These are phyloP conservation scores for Zalophus californianus DNA, from an alignment of 2,797 vertebrate species.

Conservation along the genomic window DNA sequence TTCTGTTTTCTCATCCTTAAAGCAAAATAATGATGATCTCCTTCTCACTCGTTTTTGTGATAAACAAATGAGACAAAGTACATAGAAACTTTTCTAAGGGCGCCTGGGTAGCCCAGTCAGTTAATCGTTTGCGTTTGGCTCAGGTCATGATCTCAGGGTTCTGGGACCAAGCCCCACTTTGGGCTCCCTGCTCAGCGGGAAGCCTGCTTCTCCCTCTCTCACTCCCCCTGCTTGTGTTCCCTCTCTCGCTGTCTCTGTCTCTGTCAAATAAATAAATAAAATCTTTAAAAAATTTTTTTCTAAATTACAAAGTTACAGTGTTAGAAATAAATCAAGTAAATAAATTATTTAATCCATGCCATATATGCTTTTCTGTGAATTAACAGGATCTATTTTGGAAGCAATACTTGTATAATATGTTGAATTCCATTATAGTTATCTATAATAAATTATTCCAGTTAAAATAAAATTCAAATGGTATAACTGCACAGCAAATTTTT, in stretches of 20 bases:
- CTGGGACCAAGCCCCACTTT: accelerated
- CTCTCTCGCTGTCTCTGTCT: no score
- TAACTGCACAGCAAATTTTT: not conserved
- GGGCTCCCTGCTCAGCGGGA: no score
- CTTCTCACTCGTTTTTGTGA: not conserved
- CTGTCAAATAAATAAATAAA: no score
- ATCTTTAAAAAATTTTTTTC: not conserved
- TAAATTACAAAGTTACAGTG: no score
- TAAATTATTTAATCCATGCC: not conserved
- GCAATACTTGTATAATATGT: not conserved
- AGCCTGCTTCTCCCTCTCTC: not conserved
- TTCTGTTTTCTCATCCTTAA: conserved; percentile 4
- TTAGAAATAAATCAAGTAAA: not conserved
- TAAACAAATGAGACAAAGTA: not conserved
- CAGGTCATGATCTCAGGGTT: not conserved
- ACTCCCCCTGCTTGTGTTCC: not conserved
- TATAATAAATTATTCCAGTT: conserved; percentile 14
- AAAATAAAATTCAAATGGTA: not conserved
- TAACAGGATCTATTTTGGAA: conserved; percentile 38
- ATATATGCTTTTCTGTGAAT: not conserved
- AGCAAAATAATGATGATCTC: not conserved
- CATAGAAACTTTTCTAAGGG: not conserved
- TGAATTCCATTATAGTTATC: not conserved
- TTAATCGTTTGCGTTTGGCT: not conserved
- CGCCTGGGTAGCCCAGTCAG: no score